A percentile compares a stretch with the other conserved stretches of the same genome.
These are phyloP conservation scores for Epinephelus fuscoguttatus DNA, from an alignment of 2,113 vertebrate species.

Conservation along the genomic window DNA sequence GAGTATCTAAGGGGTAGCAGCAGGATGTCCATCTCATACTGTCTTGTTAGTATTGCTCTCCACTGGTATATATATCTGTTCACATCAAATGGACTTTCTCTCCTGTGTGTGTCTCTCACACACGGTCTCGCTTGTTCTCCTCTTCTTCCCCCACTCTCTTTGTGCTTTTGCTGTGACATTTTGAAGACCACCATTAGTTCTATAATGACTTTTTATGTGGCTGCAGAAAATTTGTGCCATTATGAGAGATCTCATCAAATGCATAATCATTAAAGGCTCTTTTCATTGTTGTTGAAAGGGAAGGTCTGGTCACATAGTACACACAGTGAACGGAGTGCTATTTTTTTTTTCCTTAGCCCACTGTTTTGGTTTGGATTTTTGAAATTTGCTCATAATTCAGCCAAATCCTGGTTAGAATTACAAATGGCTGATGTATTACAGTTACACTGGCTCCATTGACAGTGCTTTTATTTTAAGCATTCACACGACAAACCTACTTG, in stretches of 20 bases:
- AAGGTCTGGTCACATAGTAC: conserved; percentile 29
- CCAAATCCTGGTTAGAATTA: not conserved
- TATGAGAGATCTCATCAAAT: conserved; percentile 69
- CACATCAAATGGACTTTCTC: conserved; percentile 57
- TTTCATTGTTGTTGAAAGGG: conserved; percentile 63
- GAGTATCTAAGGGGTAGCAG: conserved; percentile 28
- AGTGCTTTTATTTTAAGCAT: not conserved
- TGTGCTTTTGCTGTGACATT: conserved; percentile 71
- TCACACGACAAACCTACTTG: conserved; percentile 19
- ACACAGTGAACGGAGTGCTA: not conserved
- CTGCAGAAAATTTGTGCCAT: conserved; percentile 68
- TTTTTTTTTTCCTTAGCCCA: conserved; percentile 6
- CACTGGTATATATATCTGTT: conserved; percentile 26
- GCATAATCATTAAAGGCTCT: conserved; percentile 67
- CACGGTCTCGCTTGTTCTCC: not conserved
- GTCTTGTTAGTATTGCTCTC: conserved; percentile 38
- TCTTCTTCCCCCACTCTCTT: conserved; percentile 13
- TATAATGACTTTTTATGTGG: conserved; percentile 72
- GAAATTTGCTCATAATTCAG: not conserved
- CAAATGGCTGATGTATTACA: not conserved
- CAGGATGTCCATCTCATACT: conserved; percentile 45
- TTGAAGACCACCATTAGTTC: conserved; percentile 74
- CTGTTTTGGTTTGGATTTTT: conserved; percentile 18
- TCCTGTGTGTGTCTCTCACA: conserved; percentile 4
- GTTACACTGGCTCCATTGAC: not conserved